Percentiles rank a stretch among this genome's conserved stretches.
Conservation (phyloP, 2,888 invertebrate genomes). For the Mechanitis messenoides region DNA sequence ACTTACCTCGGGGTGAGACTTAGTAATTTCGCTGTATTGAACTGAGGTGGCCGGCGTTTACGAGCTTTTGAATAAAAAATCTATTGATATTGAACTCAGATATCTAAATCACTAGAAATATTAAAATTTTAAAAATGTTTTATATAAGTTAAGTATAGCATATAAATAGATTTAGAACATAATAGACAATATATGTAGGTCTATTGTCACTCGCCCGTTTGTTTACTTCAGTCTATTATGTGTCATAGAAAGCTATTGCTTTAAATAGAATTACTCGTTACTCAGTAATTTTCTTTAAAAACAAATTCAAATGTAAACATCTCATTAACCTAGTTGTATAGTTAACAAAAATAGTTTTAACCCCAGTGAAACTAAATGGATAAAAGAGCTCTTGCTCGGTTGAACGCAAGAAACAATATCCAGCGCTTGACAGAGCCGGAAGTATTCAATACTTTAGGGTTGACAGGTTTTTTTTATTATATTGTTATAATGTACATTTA, state of each 20-base stretch:
- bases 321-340: constrained; percentile 19
- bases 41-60: constrained; percentile 11
- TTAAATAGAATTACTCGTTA: constrained; percentile 7
- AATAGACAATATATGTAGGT: background rate
- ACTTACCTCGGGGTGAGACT: constrained; percentile 34
- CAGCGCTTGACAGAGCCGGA: constrained; percentile 42
- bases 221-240: constrained; percentile 6
- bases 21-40: constrained; percentile 11
- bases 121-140: too few relatives aligned
- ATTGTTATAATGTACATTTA: background rate
- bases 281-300: constrained; percentile 16
- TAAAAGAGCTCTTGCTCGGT: constrained; percentile 34
- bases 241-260: constrained; percentile 5
- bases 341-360: constrained; percentile 19
- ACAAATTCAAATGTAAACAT: constrained; percentile 17
- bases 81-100: background rate
- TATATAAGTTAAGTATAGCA: too few relatives aligned
- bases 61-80: background rate
- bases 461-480: constrained; percentile 33
- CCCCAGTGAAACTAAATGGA: constrained; percentile 29
- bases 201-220: background rate
- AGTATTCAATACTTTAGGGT: constrained; percentile 36
- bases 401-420: constrained; percentile 48
- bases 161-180: too few relatives aligned
- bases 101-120: too few relatives aligned